phyloP scores from a whole-genome alignment of 1,140 invertebrate species.

The Heliconius melpomene region DNA sequence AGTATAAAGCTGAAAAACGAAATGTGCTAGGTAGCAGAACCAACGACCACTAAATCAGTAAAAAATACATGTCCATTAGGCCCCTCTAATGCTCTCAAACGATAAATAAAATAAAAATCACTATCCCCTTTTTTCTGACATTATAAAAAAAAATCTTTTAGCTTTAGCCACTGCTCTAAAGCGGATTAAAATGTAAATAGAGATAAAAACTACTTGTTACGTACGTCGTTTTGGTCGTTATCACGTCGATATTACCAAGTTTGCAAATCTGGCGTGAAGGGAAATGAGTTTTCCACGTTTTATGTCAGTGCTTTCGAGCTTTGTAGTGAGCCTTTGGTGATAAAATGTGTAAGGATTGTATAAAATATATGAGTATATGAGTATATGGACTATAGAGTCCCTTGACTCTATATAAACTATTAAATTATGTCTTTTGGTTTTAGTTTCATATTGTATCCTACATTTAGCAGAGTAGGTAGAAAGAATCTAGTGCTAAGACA shows the following conservation, averaged over 20 bases:
- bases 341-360: background rate
- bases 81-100: too few species aligned
- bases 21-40: too few species aligned
- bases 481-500: too few species aligned
- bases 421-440: background rate
- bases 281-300: slow-evolving; percentile 27
- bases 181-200: background rate
- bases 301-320: background rate
- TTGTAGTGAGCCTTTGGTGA: background rate
- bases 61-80: too few species aligned
- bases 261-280: slow-evolving; percentile 31
- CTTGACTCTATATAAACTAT: background rate
- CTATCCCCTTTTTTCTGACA: too few species aligned
- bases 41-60: too few species aligned
- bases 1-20: too few species aligned
- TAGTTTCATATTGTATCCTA: too few species aligned
- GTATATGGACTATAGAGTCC: background rate
- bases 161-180: background rate
- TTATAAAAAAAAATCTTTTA: too few species aligned
- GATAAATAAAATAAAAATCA: too few species aligned
- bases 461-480: too few species aligned
- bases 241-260: slow-evolving; percentile 28
- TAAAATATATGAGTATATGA: background rate
- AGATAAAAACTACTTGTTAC: slow-evolving; percentile 13
- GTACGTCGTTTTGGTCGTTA: slow-evolving; percentile 23